Evolutionary conservation across 2,113 vertebrate species (phyloP), one percentile per base, ranked within the genome.

Genomic region (Amazona guildingii): DNA sequence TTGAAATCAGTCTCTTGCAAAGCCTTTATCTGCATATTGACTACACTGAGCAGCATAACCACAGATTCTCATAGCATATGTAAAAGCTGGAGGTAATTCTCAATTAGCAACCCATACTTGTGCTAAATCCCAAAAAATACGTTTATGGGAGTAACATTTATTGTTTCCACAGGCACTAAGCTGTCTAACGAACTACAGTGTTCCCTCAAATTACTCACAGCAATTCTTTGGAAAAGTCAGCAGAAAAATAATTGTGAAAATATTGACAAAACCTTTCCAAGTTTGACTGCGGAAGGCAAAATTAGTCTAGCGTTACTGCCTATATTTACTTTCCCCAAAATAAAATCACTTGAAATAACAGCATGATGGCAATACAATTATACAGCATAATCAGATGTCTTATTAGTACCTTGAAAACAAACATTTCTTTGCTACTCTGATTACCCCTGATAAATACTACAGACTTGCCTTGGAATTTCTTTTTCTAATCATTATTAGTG

Each of bases 281-380:
- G 20, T 66, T 51, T 85, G 57, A 94, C 57, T 46, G 61, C 1
- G 9, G 74, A 86, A 94, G 64, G 37, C 35, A 74, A 93, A 95
- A 92, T 85, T 63, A 88, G 41, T 17, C 63, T 35, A 21, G 21
- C 75, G 25, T 54, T 91, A 29, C 18, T 62, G 43, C 27, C 19
- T 92, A 13, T 59, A 37, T 52, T 94, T 82, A 72, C 31, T 73
- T 77, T 83, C 49, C 54, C 67, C 35, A 49, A 84, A 95, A 86
- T 31, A 92, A 90, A 94, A 78, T 85, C 3, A 91, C 33, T 84
- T 86, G 49, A 92, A 72, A 29, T 72, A 94, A 49, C 11, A 95
- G 75, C 41, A 92, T 27, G 54, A 80, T 66, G 54, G 33, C 88
- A 94, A 73, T 75, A 79, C 62, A 94, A 94, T 93, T 81, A 92